Percentiles rank a stretch among this genome's conserved stretches.
These are phyloP conservation scores for Scaptomyza caliginosa DNA, from an alignment of 2,888 invertebrate species.

Conservation along the genomic window DNA sequence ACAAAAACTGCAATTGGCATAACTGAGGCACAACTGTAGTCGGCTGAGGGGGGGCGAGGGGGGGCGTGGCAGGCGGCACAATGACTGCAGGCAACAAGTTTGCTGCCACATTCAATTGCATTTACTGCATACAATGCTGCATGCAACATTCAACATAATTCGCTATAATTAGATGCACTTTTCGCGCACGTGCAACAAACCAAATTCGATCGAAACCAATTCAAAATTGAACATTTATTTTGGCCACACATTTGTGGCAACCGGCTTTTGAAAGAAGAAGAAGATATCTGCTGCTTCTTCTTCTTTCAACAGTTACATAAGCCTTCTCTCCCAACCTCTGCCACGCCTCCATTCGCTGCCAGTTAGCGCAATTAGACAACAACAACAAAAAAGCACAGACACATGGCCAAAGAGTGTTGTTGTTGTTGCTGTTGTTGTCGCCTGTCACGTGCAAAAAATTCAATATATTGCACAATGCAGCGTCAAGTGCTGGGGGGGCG, in stretches of 20 bases:
- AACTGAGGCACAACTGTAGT: conserved; percentile 66
- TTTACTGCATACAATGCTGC: conserved; percentile 22
- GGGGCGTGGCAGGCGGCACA: conserved; percentile 21
- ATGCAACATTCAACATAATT: conserved; percentile 20
- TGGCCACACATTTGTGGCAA: too few relatives aligned
- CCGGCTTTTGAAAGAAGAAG: too few relatives aligned
- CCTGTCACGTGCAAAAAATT: conserved; percentile 77
- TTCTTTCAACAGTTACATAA: too few relatives aligned
- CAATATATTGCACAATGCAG: conserved; percentile 74
- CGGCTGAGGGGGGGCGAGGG: conserved; percentile 36
- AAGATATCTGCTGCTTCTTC: too few relatives aligned
- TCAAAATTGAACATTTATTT: too few relatives aligned
- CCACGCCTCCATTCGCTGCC: too few relatives aligned
- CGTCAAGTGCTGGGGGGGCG: conserved; percentile 52
- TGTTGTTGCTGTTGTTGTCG: conserved; percentile 23
- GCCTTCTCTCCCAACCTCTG: too few relatives aligned
- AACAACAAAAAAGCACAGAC: neutral
- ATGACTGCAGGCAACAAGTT: conserved; percentile 67
- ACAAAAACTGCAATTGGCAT: conserved; percentile 70
- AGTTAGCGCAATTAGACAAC: neutral
- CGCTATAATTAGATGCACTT: neutral
- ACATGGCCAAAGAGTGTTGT: neutral
- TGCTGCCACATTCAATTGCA: conserved; percentile 41
- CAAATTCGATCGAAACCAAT: too few relatives aligned
- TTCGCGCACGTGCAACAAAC: neutral